Conservation (phyloP, 2,888 invertebrate species). For the Linyphia triangularis region DNA sequence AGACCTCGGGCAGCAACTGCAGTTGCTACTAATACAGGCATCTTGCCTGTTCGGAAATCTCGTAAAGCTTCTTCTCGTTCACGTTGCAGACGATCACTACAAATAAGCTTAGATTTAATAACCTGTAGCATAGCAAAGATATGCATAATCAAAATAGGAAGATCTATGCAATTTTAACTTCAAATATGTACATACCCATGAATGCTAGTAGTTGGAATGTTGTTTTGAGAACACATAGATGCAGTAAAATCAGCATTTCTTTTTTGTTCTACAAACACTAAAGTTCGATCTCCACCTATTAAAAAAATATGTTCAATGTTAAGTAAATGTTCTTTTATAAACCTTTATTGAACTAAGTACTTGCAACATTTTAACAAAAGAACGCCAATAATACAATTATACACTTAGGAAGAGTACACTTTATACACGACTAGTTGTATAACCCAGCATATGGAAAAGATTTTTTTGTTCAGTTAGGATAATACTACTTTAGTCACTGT, state of each 20-base stretch:
- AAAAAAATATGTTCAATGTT: conserved; percentile 40
- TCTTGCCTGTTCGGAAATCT: conserved; percentile 89
- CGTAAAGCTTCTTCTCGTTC: conserved; percentile 87
- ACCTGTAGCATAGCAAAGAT: background rate
- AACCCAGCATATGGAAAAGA: too few relatives aligned
- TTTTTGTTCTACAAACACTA: conserved; percentile 95
- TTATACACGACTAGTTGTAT: too few relatives aligned
- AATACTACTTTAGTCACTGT: too few relatives aligned
- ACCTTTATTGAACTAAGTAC: too few relatives aligned
- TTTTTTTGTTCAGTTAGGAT: too few relatives aligned
- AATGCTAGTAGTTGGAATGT: conserved; percentile 86
- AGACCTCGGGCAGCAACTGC: conserved; percentile 96
- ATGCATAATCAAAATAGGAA: background rate
- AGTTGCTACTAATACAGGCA: conserved; percentile 93
- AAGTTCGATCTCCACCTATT: conserved; percentile 76
- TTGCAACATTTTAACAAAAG: too few relatives aligned
- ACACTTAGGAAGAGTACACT: too few relatives aligned
- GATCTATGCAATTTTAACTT: too few relatives aligned
- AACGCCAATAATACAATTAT: too few relatives aligned
- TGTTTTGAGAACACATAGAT: conserved; percentile 88
- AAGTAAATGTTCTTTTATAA: too few relatives aligned
- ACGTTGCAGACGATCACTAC: conserved; percentile 84
- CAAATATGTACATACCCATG: conserved; percentile 83
- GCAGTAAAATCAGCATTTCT: conserved; percentile 94
- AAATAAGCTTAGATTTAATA: background rate